Evolutionary conservation across 2,113 vertebrate genomes (phyloP), one percentile per base, ranked within the genome.

Genomic region (Guaruba guarouba): DNA sequence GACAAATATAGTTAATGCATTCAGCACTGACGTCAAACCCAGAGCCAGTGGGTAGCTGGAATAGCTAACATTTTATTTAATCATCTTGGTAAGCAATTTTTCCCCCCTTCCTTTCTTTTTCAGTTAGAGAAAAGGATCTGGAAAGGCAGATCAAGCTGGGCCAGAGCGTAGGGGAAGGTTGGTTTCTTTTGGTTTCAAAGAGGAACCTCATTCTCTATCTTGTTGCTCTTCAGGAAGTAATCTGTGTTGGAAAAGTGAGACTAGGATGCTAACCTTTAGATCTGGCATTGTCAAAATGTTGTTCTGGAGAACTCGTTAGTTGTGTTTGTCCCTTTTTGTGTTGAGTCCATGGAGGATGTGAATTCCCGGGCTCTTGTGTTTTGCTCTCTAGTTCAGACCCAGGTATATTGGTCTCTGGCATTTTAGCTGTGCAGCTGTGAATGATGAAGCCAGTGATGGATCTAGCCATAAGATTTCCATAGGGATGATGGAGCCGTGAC

Each of bases 1-100:
- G 96, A 97, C 97, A 97, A 97, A 97, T 96, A 97, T 97, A 97
- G 97, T 96, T 97, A 97, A 97, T 97, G 96, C 95, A 96, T 97
- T 97, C 93, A 93, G 97, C 71, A 80, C 94, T 97, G 97, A 97
- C 97, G 96, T 97, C 97, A 97, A 97, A 95, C 59, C 82, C 86
- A 82, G 92, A 97, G 97, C 92, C 93, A 91, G 88, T 95, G 97
- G 96, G 96, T 97, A 96, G 97, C 97, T 96, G 96, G 97, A 96
- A 97, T 93, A 95, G 96, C 96, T 97, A 97, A 95, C 83, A n/a
- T 94, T 96, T 97, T 95, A 97, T 97, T 97, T 97, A 96, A 97
- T 97, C 97, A 97, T 97, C 96, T 95, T 88, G 92, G 80, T 97
- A 95, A 96, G 92, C 93, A 88, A 33, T 91, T 95, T 95, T 84